A percentile compares a stretch with the other conserved stretches of the same genome.
Conservation (phyloP, 2,113 vertebrate species). For the Australoheros scitulus region DNA sequence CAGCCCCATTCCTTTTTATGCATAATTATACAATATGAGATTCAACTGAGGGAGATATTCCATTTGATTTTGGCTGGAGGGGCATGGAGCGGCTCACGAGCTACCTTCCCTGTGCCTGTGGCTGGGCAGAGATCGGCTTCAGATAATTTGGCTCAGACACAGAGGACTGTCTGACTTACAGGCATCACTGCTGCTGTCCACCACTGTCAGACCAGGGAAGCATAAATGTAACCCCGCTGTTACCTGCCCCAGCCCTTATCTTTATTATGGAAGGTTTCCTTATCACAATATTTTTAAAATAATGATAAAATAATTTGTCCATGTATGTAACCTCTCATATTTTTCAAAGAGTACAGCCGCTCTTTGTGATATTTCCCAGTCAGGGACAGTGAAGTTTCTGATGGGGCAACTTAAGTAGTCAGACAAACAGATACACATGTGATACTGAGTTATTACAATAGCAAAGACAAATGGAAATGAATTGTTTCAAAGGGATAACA, state of each 20-base stretch:
- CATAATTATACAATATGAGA: slow-evolving; percentile 75
- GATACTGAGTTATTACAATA: no score
- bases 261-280: slow-evolving; percentile 27
- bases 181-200: slow-evolving; percentile 11
- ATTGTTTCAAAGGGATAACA: no score
- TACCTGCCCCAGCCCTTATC: slow-evolving; percentile 13
- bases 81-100: slow-evolving; percentile 17
- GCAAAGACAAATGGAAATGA: no score
- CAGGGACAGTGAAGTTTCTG: neutral
- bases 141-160: slow-evolving; percentile 48
- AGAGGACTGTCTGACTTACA: slow-evolving; percentile 32
- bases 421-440: neutral
- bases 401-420: neutral
- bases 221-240: slow-evolving; percentile 33
- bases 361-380: neutral
- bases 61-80: slow-evolving; percentile 65
- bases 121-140: slow-evolving; percentile 31
- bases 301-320: slow-evolving; percentile 13
- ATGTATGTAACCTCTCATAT: neutral
- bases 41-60: slow-evolving; percentile 63
- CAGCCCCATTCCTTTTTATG: slow-evolving; percentile 55
- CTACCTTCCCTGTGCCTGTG: slow-evolving; percentile 30
- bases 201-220: slow-evolving; percentile 24
- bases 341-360: neutral
- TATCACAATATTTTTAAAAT: slow-evolving; percentile 17